Conservation (phyloP, 2,797 vertebrate genomes). For the Ispidina lecontei region DNA sequence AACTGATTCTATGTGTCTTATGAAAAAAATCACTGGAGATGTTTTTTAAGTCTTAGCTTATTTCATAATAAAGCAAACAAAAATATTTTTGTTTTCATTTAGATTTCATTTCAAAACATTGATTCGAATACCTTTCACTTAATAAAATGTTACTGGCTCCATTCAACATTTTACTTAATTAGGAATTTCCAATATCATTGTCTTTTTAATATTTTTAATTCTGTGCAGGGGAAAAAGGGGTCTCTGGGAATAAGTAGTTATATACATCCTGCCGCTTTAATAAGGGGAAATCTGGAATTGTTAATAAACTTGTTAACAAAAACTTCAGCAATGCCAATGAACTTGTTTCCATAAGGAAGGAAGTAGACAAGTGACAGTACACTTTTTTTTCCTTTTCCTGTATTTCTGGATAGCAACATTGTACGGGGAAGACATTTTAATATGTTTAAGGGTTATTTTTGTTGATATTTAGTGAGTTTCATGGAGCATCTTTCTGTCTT, state of each 20-base stretch:
- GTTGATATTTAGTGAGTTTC: neutral
- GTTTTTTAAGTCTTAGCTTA: neutral
- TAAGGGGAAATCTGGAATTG: neutral
- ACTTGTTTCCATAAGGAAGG: neutral
- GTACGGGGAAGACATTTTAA: neutral
- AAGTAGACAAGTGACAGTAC: neutral
- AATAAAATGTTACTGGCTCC: neutral
- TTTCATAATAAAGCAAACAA: neutral
- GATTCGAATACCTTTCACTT: neutral
- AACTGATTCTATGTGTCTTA: neutral
- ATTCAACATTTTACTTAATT: neutral
- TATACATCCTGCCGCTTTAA: neutral
- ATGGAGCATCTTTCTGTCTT: neutral
- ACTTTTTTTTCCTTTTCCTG: neutral
- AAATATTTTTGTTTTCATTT: neutral
- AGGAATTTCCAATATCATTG: neutral
- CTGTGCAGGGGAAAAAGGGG: neutral
- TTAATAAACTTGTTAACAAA: neutral
- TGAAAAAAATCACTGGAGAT: neutral
- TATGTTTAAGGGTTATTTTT: neutral
- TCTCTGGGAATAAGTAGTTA: neutral
- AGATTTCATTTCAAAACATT: neutral
- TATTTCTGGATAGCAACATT: neutral
- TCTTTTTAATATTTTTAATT: neutral
- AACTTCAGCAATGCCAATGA: neutral